Conservation (phyloP, 1,140 invertebrate genomes). For the Neodiprion fabricii region DNA sequence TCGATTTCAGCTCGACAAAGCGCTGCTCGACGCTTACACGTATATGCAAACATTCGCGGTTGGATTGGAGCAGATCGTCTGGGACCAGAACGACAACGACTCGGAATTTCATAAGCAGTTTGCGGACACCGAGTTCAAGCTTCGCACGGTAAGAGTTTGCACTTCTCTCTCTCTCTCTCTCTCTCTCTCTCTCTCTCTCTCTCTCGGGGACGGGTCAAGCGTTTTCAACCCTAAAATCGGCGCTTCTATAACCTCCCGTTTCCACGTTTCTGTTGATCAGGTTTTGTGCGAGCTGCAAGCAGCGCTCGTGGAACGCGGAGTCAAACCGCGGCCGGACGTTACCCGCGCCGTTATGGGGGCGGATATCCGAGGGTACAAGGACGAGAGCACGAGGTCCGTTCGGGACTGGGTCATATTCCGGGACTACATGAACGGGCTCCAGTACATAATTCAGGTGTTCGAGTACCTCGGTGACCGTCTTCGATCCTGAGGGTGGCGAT, state of each 20-base stretch:
- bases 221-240: not conserved
- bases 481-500: slow-evolving; percentile 46
- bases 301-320: slow-evolving; percentile 64
- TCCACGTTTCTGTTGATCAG: slow-evolving; percentile 44
- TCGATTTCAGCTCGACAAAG: slow-evolving; percentile 61
- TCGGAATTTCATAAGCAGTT: slow-evolving; percentile 63
- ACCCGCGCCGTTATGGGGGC: slow-evolving; percentile 65
- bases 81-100: slow-evolving; percentile 66
- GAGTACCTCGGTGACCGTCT: slow-evolving; percentile 49
- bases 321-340: slow-evolving; percentile 60
- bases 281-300: slow-evolving; percentile 66
- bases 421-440: slow-evolving; percentile 70
- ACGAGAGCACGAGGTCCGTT: slow-evolving; percentile 59
- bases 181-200: not conserved
- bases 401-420: slow-evolving; percentile 73
- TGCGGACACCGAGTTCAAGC: slow-evolving; percentile 63
- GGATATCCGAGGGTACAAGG: slow-evolving; percentile 57
- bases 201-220: too few species aligned
- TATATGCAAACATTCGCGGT: slow-evolving; percentile 72
- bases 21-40: slow-evolving; percentile 65
- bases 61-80: slow-evolving; percentile 71
- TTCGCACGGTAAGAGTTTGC: slow-evolving; percentile 62
- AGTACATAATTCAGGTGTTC: slow-evolving; percentile 67
- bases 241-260: slow-evolving; percentile 14
- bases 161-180: not conserved